Base-by-base conservation (phyloP, 1,140 invertebrate species). In the Asobara japonica region DNA sequence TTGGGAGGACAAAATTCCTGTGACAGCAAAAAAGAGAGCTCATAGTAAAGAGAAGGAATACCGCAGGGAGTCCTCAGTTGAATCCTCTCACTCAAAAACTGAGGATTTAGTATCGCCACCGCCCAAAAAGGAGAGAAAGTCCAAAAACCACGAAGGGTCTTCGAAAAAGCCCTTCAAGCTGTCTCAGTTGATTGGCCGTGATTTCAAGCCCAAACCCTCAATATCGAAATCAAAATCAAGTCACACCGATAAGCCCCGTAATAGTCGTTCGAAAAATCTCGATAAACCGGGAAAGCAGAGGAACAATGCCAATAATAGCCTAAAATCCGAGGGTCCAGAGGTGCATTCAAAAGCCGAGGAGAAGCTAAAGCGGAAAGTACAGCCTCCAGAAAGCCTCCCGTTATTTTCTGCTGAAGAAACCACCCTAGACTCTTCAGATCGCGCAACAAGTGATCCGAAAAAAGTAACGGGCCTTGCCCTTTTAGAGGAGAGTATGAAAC, bases 351-450 rank as follows among this genome's bases (percentile, higher is more conserved):
- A n/a, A n/a, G 2, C 1, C 38, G 36, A 51, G 27, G 18, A 27
- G 25, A 48, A 27, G 51, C 7, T 3, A 2, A 56, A 27, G 22
- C 22, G 13, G 51, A 56, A 27, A 56, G 18, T 25, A 51, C 22
- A 2, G 0, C 16, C 51, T 11, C 6, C 18, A 25, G 51, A 56
- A 1, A 20, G 10, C 10, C 45, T 6, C 6, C 20, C 5, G 13
- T 6, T 66, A 16, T 33, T 85, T 56, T 86, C 86, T 41, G 83
- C 83, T 0, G 84, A 86, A 13, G 85, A 86, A 3, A 86, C 83
- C 74, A 85, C 81, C 3, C 61, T 80, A 62, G 83, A 86, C 6
- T 65, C 69, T 5, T 56, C 77, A 0, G 79, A 79, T 56, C 38
- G 30, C 1, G n/a, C 73, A 0, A 66, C 41, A 0, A 69, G 69